Evolutionary conservation across 2,888 invertebrate genomes (phyloP).

Genomic region (Sicus ferrugineus): DNA sequence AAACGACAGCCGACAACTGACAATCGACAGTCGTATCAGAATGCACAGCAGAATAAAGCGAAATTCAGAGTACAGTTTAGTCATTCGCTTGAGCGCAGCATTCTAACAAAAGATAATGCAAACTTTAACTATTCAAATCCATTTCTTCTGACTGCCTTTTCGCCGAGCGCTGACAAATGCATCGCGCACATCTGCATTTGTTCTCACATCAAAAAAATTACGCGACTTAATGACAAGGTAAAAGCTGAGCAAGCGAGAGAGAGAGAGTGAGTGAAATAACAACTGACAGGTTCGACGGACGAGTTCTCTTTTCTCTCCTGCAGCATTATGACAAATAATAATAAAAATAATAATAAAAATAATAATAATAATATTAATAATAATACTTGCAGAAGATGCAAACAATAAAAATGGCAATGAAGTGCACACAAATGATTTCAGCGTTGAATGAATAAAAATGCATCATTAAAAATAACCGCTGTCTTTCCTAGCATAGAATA

Average conservation of each 20-base stretch:
- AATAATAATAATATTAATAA: conserved; percentile 4
- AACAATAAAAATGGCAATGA: neutral
- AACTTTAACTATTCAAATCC: neutral
- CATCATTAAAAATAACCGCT: no score
- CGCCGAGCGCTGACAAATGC: neutral
- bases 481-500: no score
- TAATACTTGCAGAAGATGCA: neutral
- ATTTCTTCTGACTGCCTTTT: neutral
- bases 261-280: neutral
- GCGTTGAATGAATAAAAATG: neutral
- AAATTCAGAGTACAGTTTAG: neutral
- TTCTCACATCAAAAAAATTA: neutral
- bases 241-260: neutral
- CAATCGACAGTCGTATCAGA: neutral
- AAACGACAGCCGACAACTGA: neutral
- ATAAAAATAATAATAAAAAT: neutral
- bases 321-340: neutral
- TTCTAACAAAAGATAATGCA: neutral
- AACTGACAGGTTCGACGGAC: neutral
- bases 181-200: neutral
- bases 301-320: no score
- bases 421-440: neutral
- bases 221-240: neutral
- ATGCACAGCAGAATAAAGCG: neutral
- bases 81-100: neutral